Evolutionary conservation across 2,113 vertebrate genomes (phyloP).

Genomic region (Equus quagga): DNA sequence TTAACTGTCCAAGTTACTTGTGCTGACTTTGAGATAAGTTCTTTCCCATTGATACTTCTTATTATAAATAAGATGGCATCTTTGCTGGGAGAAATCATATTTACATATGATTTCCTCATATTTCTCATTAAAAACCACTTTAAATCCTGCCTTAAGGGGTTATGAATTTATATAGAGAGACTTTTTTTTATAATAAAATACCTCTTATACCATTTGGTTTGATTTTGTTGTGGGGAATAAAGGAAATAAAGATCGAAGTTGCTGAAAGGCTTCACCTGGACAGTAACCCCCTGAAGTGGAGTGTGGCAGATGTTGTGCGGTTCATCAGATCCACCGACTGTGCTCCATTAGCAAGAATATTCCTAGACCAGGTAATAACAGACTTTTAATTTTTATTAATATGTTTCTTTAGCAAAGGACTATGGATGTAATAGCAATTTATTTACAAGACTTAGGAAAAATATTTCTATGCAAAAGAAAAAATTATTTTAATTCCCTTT

Average conservation of each 20-base stretch:
- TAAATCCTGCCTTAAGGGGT: not conserved
- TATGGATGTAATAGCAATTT: not conserved
- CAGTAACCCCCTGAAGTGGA: slow-evolving; percentile 98
- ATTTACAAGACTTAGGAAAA: slow-evolving; percentile 28
- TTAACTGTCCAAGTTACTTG: slow-evolving; percentile 34
- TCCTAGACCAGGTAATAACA: slow-evolving; percentile 95
- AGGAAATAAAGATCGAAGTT: slow-evolving; percentile 92
- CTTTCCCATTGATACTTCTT: not conserved
- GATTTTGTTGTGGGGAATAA: slow-evolving; percentile 60
- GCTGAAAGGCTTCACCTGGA: slow-evolving; percentile 95
- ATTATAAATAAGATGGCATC: not conserved
- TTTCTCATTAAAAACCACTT: not conserved
- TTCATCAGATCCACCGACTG: slow-evolving; percentile 99
- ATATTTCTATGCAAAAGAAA: not conserved
- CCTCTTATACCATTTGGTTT: slow-evolving; percentile 16
- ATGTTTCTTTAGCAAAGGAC: not conserved
- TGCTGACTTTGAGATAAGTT: slow-evolving; percentile 19
- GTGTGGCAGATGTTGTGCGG: slow-evolving; percentile 95
- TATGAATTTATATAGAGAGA: slow-evolving; percentile 29
- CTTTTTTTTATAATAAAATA: not conserved
- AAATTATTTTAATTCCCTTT: not conserved
- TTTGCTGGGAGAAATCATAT: slow-evolving; percentile 26
- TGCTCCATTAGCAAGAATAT: slow-evolving; percentile 96
- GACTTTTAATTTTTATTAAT: not conserved
- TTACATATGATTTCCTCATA: no score